These are phyloP conservation scores for Clarias laeviceps DNA, from an alignment of 2,797 vertebrate species.

Conservation along the genomic window DNA sequence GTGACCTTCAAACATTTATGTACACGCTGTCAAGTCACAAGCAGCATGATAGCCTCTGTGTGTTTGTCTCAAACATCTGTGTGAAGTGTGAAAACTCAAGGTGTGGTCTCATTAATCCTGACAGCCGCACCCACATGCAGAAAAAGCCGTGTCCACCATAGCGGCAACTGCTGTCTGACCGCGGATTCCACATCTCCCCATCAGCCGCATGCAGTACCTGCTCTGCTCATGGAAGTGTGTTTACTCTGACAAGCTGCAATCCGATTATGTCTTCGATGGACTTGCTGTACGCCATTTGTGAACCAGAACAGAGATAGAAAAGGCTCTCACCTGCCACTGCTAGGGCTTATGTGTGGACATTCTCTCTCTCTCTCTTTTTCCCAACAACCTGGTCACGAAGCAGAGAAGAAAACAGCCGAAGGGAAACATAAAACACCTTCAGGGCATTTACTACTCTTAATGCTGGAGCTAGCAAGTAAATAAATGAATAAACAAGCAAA, in stretches of 20 bases:
- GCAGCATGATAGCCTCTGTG: background rate
- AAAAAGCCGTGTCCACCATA: conserved; percentile 19
- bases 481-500: background rate
- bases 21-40: conserved; percentile 18
- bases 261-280: background rate
- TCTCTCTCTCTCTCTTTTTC: conserved; percentile 3
- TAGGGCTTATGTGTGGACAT: conserved; percentile 9
- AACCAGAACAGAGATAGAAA: conserved; percentile 11
- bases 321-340: conserved; percentile 34
- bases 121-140: background rate
- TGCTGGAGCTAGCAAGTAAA: background rate
- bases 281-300: conserved; percentile 13
- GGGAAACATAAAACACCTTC: conserved; percentile 34
- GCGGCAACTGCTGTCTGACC: conserved; percentile 10
- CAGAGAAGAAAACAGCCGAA: conserved; percentile 36
- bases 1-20: conserved; percentile 30
- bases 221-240: background rate
- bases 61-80: conserved; percentile 43
- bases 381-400: conserved; percentile 14
- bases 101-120: conserved; percentile 43
- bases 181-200: conserved; percentile 22
- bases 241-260: conserved; percentile 36
- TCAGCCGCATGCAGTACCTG: conserved; percentile 2
- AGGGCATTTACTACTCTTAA: conserved; percentile 33
- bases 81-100: conserved; percentile 40